Evolutionary conservation across 2,797 vertebrate species (phyloP).

Genomic region (Buceros bicornis): DNA sequence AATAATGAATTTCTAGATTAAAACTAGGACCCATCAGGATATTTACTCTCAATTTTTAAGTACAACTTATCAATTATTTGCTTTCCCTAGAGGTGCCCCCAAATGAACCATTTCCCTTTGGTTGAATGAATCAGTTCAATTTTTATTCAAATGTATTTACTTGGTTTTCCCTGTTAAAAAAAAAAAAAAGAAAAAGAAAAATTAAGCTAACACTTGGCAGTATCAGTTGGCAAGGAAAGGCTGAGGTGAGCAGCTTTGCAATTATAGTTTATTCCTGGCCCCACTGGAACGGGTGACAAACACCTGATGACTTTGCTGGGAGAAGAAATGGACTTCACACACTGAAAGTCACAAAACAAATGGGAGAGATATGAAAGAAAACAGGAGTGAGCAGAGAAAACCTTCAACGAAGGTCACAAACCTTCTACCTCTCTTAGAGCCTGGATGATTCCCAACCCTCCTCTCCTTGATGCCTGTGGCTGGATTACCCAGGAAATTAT

Average conservation of each 20-base stretch:
- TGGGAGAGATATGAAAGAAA: background rate
- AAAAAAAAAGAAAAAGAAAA: background rate
- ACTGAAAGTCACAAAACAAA: background rate
- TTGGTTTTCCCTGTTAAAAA: background rate
- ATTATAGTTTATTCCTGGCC: background rate
- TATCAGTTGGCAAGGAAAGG: background rate
- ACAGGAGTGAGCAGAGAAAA: background rate
- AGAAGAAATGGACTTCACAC: background rate
- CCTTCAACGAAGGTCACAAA: background rate
- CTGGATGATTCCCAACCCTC: background rate
- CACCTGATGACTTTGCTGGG: background rate
- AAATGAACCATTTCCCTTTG: background rate
- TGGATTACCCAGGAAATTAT: conserved; percentile 58
- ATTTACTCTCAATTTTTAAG: background rate
- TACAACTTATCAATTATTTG: background rate
- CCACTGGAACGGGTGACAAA: background rate
- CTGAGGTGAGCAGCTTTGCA: background rate
- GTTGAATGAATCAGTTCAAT: background rate
- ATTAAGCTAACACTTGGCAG: background rate
- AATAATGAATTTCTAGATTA: background rate
- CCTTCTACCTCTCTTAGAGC: background rate
- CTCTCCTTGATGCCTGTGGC: conserved; percentile 29
- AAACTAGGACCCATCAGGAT: background rate
- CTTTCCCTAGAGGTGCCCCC: background rate
- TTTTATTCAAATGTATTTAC: background rate